A percentile compares a stretch with the other conserved stretches of the same genome.
phyloP scores from a whole-genome alignment of 2,888 invertebrate genomes.

The Epicampocera succincta region DNA sequence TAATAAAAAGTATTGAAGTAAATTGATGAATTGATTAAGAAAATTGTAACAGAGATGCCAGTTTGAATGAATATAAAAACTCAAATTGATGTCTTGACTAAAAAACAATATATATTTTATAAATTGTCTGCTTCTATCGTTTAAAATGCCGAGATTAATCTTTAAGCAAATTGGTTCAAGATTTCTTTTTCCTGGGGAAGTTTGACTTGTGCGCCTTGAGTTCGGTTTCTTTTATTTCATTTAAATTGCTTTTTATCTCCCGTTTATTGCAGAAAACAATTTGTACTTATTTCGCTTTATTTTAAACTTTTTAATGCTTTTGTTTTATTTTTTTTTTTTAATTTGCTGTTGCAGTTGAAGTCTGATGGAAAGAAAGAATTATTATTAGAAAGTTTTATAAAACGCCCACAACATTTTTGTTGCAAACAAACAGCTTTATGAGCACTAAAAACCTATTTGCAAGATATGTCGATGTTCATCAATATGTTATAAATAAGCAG shows the following conservation, averaged over 20 bases:
- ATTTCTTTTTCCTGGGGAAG: neutral
- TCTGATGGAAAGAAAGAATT: slow-evolving; percentile 60
- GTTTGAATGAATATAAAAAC: slow-evolving; percentile 19
- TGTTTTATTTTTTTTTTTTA: slow-evolving; percentile 12
- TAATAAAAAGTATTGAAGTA: slow-evolving; percentile 41
- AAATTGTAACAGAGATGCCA: slow-evolving; percentile 8
- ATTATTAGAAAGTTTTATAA: slow-evolving; percentile 68
- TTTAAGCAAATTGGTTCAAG: slow-evolving; percentile 38
- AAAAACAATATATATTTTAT: neutral
- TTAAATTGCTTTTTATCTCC: slow-evolving; percentile 23
- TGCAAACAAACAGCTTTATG: neutral
- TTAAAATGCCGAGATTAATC: slow-evolving; percentile 37
- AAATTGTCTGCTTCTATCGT: slow-evolving; percentile 50
- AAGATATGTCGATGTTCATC: slow-evolving; percentile 48
- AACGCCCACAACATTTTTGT: slow-evolving; percentile 57
- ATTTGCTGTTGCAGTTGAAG: slow-evolving; percentile 5
- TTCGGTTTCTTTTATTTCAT: slow-evolving; percentile 36
- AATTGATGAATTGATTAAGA: slow-evolving; percentile 70
- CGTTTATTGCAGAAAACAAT: slow-evolving; percentile 22
- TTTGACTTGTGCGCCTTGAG: neutral
- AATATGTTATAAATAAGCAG: slow-evolving; percentile 46
- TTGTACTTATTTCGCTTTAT: slow-evolving; percentile 24
- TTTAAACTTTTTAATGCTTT: neutral
- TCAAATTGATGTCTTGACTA: slow-evolving; percentile 49
- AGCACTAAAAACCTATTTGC: slow-evolving; percentile 26